These are phyloP conservation scores for Spinus olivaceus DNA, from an alignment of 2,797 vertebrate species.

Conservation along the genomic window DNA sequence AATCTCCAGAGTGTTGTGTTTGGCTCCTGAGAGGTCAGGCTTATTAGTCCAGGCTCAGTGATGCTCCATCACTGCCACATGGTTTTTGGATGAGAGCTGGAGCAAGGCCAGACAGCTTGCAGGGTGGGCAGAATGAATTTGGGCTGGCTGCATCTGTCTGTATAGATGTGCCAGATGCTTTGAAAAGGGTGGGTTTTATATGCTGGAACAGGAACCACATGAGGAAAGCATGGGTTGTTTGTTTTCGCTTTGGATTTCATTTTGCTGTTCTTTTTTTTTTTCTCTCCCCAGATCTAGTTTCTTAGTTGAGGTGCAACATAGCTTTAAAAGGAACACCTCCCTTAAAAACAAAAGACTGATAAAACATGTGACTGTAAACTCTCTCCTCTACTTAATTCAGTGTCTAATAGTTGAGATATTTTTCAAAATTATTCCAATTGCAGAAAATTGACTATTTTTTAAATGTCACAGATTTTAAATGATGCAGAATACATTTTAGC, in stretches of 20 bases:
- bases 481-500: neutral
- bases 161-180: neutral
- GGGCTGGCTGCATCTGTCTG: neutral
- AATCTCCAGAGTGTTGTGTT: neutral
- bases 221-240: neutral
- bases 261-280: neutral
- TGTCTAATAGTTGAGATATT: neutral
- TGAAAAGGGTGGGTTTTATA: neutral
- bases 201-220: neutral
- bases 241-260: neutral
- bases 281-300: neutral
- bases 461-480: neutral
- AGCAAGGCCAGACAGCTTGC: conserved; percentile 23
- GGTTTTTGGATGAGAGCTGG: conserved; percentile 5
- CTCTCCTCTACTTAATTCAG: neutral
- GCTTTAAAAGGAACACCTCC: neutral
- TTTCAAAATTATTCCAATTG: neutral
- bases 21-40: neutral
- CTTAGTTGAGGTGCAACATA: neutral
- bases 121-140: conserved; percentile 7
- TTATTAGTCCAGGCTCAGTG: neutral
- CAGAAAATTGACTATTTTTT: neutral
- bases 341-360: neutral
- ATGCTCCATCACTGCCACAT: neutral
- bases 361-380: neutral